Base-by-base conservation (phyloP, 2,113 vertebrate genomes). In the Poicephalus gulielmi region DNA sequence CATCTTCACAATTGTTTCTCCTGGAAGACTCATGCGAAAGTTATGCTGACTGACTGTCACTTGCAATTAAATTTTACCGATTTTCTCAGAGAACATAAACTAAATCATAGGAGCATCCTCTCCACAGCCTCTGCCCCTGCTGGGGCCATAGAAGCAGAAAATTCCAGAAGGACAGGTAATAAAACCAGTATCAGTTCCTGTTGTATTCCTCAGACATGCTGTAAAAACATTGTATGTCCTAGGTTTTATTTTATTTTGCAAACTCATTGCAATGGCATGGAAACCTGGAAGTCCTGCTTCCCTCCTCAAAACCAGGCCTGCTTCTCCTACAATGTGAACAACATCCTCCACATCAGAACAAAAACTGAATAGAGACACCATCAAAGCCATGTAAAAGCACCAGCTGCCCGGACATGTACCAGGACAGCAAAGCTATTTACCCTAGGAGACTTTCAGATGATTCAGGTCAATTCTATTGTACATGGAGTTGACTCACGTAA, bases 371-470 rank as follows among this genome's bases (percentile, higher is more conserved):
- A 77, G 88, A 43, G 50, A 78, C 46, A 67, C 18, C 67, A 93
- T 95, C 90, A 95, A 96, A 95, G 83, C 39, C 16, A 1, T 81
- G 70, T 17, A 93, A 91, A 88, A 81, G 88, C 83, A 90, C 71
- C 93, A 97, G 95, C 92, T 94, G 78, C 53, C 78, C 19, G 55
- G 92, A 96, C 92, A 93, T 9, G n/a, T 94, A 83, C 78, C 75
- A 95, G 68, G 90, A 94, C 75, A 97, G 75, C 79, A 92, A 81
- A 94, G n/a, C 63, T 95, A 93, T 97, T 95, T 86, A 94, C 68
- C 76, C 7, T 0, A 67, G n/a, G 6, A 96, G 17, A 43, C 63
- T 86, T 90, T 78, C 76, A 95, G 93, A 95, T 68, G 75, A 94
- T 88, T 96, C 91, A 84, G 77, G 78, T 84, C 83, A 89, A 69